Conservation (phyloP, 2,113 vertebrate species). For the Zosterops pallidus region DNA sequence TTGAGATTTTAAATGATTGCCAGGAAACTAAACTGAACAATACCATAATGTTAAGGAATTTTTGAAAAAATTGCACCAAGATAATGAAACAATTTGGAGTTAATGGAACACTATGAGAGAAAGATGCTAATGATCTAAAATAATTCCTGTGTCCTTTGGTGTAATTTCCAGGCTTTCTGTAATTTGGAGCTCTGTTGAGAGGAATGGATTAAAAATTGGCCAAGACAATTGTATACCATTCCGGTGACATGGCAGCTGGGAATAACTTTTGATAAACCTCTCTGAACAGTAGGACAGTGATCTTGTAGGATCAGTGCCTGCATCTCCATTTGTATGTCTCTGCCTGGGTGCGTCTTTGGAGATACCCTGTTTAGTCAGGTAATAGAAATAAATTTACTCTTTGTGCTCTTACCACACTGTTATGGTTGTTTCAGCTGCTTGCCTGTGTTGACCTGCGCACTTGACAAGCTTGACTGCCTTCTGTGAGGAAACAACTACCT, state of each 20-base stretch:
- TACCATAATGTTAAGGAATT: background rate
- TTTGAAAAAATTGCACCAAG: background rate
- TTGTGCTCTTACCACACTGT: background rate
- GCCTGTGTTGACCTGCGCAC: background rate
- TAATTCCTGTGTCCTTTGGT: background rate
- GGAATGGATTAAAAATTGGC: background rate
- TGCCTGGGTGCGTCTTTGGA: background rate
- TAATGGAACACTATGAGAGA: background rate
- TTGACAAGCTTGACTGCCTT: background rate
- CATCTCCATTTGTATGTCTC: background rate
- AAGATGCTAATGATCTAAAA: background rate
- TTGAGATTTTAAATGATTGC: background rate
- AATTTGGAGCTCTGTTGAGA: background rate
- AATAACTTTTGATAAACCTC: background rate
- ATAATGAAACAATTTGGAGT: conserved; percentile 39
- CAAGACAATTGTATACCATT: background rate
- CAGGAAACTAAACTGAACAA: background rate
- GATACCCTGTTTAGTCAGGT: background rate
- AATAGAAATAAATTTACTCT: background rate
- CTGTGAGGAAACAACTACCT: background rate
- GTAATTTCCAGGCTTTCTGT: background rate
- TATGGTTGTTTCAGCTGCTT: background rate
- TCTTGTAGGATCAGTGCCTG: background rate
- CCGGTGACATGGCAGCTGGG: background rate
- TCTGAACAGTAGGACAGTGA: background rate